Conservation (phyloP, 2,113 vertebrate genomes). For the Leuciscus idus region DNA sequence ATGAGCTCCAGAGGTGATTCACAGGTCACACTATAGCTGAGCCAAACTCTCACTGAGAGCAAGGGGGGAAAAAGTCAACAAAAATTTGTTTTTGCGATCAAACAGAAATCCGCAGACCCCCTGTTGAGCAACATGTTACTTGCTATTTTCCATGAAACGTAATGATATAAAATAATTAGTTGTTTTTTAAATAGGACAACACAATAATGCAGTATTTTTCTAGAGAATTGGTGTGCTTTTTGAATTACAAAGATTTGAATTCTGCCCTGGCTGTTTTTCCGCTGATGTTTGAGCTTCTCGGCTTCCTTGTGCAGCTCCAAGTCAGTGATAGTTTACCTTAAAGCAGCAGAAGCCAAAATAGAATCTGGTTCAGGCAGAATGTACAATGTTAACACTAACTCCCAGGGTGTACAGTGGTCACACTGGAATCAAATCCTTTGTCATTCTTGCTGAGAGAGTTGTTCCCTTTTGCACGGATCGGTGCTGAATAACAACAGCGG, state of each 20-base stretch:
- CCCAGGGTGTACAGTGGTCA: conserved; percentile 2
- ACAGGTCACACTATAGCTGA: conserved; percentile 6
- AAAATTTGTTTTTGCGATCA: background rate
- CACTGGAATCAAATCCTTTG: conserved; percentile 1
- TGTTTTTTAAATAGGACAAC: background rate
- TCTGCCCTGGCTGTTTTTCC: background rate
- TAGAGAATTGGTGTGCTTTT: background rate
- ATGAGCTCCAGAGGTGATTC: background rate
- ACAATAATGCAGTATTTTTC: background rate
- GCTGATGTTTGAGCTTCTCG: background rate
- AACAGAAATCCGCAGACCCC: background rate
- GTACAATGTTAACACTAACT: conserved; percentile 21
- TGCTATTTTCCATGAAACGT: background rate
- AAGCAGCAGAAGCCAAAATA: conserved; percentile 26
- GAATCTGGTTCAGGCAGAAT: background rate
- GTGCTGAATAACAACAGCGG: background rate
- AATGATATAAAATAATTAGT: background rate
- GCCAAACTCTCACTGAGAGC: background rate
- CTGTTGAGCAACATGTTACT: background rate
- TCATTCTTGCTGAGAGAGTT: background rate
- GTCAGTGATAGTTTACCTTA: conserved; percentile 21
- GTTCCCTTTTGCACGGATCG: background rate
- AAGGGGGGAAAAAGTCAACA: background rate
- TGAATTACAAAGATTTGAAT: background rate
- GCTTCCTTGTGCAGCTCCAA: background rate